Evolutionary conservation across 2,113 vertebrate genomes (phyloP), one percentile per base, ranked within the genome.

Genomic region (Poeciliopsis turrubarensis): DNA sequence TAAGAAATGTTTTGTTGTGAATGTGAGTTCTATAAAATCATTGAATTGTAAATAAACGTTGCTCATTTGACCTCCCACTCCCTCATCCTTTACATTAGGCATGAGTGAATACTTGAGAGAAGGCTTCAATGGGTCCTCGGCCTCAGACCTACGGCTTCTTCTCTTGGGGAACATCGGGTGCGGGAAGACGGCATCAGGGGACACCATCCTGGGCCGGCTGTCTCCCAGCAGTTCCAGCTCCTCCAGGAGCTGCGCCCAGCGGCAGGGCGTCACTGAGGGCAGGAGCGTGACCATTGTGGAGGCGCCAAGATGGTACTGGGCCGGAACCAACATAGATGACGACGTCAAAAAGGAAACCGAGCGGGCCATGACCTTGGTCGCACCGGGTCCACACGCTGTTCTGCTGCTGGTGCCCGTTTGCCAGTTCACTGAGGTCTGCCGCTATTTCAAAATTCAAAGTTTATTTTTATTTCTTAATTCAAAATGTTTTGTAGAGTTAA

Each of bases 281-380:
- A 83, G 92, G 57, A 77, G 27, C 2, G 61, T 94, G 73, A 87
- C 72, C 1, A 13, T 94, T 83, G 92, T 93, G 64, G 94, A 95
- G 76, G 90, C 92, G 0, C 94, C 94, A 0, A 91, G 94, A 72
- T 95, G 94, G 94, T 95, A 93, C 91, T 95, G 94, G 94, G 81
- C 8, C 0, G 91, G 93, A 0, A 72, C 79, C 1, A 86, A 81
- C 60, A 63, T 95, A 85, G 94, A 94, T 19, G 75, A 81, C 1
- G 37, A 72, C 0, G 87, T 94, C 12, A 77, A 63, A 66, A 27
- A 63, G 79, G 94, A 95, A 86, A 94, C 94, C 0, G 68, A 85
- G 75, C 63, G 64, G 70, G 92, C 81, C 1, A 57, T 93, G 70
- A 26, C 63, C 3, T 70, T 94, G 69, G 3, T 83, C 5, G 63